Evolutionary conservation across 1,140 invertebrate genomes (phyloP), one percentile per base, ranked within the genome.

Genomic region (Trypoxylus dichotomus): DNA sequence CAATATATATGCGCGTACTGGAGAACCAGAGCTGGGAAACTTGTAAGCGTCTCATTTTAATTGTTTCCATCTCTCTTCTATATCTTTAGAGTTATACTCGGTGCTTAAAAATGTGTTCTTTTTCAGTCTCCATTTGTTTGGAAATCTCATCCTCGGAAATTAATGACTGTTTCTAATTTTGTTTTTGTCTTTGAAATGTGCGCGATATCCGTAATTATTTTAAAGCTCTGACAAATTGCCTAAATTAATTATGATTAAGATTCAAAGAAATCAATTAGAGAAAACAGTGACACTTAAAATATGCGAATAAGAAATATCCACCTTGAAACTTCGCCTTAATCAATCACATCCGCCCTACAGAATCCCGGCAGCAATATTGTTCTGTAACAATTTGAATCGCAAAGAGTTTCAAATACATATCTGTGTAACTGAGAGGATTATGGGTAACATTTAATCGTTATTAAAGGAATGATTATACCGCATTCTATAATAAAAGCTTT

Each of bases 161-260:
- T 76, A 76, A 76, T 76, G 47, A 32, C 29, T 60, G 43, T 76
- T 76, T 60, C 75, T 68, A 71, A 68, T 72, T 77, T 77, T 71
- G 68, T 77, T 77, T 77, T 77, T 76, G 76, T 58, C 68, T 71
- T 68, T 32, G 63, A 77, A 77, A 77, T 77, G 42, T 76, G 68
- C 58, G 29, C 32, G 76, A 60, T 41, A 77, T 71, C 68, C 68
- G 25, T 77, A 77, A 77, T 77, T 77, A 77, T 77, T 77, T 77
- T 71, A 77, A 76, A 21, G 19, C 37, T 60, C 29, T 71, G 60
- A 77, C 60, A 77, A 77, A 77, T 77, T 77, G 60, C 68, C 60
- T 72, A 43, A 68, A 77, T 77, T 77, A 77, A 77, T 77, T 77
- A 77, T 37, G 76, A 77, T 77, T 77, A 77, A 15, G 60, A 41